Evolutionary conservation across 2,113 vertebrate species (phyloP).

Genomic region (Halichoerus grypus): DNA sequence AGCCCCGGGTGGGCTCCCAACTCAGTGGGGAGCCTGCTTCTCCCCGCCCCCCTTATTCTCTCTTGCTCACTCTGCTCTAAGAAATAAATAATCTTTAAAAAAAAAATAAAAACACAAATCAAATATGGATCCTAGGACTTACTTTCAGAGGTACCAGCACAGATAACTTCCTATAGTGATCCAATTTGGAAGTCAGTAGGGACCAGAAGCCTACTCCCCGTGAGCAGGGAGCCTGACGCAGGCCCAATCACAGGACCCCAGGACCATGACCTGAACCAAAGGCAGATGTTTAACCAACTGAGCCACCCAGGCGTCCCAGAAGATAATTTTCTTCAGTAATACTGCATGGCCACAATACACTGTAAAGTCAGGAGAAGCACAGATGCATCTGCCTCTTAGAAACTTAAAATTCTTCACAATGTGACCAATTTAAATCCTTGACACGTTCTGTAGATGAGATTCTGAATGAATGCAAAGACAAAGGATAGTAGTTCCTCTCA

Average conservation of each 20-base stretch:
- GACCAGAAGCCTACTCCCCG: slow-evolving; percentile 76
- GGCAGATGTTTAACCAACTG: too few species aligned
- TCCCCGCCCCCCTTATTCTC: not conserved
- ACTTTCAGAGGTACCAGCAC: slow-evolving; percentile 88
- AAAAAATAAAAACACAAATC: not conserved
- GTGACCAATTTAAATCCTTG: not conserved
- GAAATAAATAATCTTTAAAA: slow-evolving; percentile 68
- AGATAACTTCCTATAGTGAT: slow-evolving; percentile 91
- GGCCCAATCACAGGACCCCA: too few species aligned
- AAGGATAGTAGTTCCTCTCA: not conserved
- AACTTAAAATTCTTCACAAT: not conserved
- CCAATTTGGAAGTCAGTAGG: slow-evolving; percentile 92
- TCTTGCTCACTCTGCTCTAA: not conserved
- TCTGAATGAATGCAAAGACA: not conserved
- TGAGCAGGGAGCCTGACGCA: too few species aligned
- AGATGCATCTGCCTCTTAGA: not conserved
- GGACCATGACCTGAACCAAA: too few species aligned
- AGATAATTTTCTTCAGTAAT: not conserved
- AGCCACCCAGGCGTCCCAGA: not conserved
- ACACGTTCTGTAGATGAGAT: not conserved
- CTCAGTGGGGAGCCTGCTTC: not conserved
- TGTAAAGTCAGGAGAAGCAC: not conserved
- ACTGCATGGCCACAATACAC: not conserved
- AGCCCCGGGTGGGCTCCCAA: not conserved
- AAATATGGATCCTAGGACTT: slow-evolving; percentile 90